Conservation (phyloP, 2,113 vertebrate species). For the Syngnathus scovelli region DNA sequence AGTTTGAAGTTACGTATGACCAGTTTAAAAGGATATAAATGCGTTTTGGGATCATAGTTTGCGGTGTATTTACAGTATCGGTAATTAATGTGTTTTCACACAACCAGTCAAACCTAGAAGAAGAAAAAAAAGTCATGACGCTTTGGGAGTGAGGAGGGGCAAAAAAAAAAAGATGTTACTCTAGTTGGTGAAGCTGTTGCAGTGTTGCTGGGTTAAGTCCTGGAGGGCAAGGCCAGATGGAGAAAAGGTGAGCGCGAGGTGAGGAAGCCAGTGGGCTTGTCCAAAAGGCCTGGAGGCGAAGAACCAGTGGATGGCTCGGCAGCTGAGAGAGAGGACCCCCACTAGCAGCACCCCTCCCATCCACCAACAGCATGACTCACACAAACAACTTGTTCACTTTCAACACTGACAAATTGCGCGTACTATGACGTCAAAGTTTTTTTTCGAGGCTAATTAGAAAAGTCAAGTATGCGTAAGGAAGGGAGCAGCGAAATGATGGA, state of each 20-base stretch:
- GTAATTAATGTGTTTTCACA: no score
- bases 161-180: neutral
- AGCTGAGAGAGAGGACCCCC: slow-evolving; percentile 40
- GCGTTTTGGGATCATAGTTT: no score
- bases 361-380: neutral
- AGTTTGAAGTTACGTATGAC: no score
- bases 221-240: neutral
- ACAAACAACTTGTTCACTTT: neutral
- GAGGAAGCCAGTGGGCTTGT: slow-evolving; percentile 45
- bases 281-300: slow-evolving; percentile 53
- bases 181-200: neutral
- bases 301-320: slow-evolving; percentile 56
- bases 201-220: neutral
- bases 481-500: neutral
- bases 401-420: neutral
- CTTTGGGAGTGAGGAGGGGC: no score
- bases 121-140: no score
- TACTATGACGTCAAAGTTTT: no score
- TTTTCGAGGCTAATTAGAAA: no score
- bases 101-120: no score
- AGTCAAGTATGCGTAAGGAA: neutral
- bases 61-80: no score
- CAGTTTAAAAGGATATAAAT: no score
- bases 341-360: neutral
- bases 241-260: slow-evolving; percentile 34